A percentile compares a stretch with the other conserved stretches of the same genome.
phyloP scores from a whole-genome alignment of 2,888 invertebrate species.

The Morinoia aosen region DNA sequence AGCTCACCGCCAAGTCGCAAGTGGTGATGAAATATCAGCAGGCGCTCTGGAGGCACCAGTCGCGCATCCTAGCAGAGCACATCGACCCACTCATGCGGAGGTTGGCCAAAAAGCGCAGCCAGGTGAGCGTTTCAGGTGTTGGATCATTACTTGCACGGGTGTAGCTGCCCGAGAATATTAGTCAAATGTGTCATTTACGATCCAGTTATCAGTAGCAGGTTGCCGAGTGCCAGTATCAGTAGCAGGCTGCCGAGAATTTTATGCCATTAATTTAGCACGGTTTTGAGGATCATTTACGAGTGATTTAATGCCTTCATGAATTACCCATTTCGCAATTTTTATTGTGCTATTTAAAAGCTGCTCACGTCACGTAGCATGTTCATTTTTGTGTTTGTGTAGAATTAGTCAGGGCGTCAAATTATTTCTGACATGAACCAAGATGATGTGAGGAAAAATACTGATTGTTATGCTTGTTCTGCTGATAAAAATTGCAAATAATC shows the following conservation, averaged over 20 bases:
- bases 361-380: neutral
- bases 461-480: too few relatives aligned
- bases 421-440: neutral
- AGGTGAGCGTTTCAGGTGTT: neutral
- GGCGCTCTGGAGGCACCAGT: slow-evolving; percentile 63
- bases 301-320: neutral
- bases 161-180: neutral
- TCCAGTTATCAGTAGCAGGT: neutral
- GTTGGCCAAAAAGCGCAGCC: neutral
- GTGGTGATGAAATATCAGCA: slow-evolving; percentile 65
- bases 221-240: neutral
- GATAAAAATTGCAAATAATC: too few relatives aligned
- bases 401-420: neutral
- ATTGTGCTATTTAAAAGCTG: neutral
- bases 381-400: neutral
- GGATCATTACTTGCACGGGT: neutral
- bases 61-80: neutral
- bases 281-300: neutral
- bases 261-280: neutral
- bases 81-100: neutral
- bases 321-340: neutral
- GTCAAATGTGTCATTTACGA: neutral
- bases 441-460: neutral
- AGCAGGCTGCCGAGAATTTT: neutral
- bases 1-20: slow-evolving; percentile 57